Percentiles rank a stretch among this genome's conserved stretches.
phyloP scores from a whole-genome alignment of 92 coral and sea anemone species.

The Epizoanthus scotinus region DNA sequence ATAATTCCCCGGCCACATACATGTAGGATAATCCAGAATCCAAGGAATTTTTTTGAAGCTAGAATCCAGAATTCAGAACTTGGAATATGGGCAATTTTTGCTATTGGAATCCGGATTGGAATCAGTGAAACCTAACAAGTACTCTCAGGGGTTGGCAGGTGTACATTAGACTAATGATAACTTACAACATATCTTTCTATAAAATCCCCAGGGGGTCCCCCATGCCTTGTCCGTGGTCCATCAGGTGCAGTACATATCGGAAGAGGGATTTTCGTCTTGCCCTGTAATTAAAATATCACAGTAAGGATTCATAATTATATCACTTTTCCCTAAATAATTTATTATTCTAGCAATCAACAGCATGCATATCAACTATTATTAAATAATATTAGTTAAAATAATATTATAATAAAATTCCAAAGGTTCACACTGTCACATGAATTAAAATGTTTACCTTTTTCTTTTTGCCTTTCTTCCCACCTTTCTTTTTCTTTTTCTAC shows the following conservation, averaged over 20 bases:
- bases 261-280: constrained; percentile 91
- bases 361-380: too few relatives aligned
- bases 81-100: too few relatives aligned
- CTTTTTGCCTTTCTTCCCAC: constrained; percentile 94
- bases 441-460: constrained; percentile 71
- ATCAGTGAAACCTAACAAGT: too few relatives aligned
- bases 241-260: constrained; percentile 99
- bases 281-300: not conserved
- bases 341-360: too few relatives aligned
- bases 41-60: not conserved
- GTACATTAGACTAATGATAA: not conserved
- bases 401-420: not conserved
- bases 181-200: constrained; percentile 96
- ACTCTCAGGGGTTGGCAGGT: not conserved
- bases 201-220: constrained; percentile 90
- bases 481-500: constrained; percentile 97
- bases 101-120: too few relatives aligned
- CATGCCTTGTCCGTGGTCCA: constrained; percentile 92
- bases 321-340: too few relatives aligned
- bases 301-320: not conserved
- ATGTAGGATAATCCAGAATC: not conserved
- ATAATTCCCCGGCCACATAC: too few relatives aligned
- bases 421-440: not conserved
- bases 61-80: too few relatives aligned
- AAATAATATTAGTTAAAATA: too few relatives aligned